Evolutionary conservation across 2,113 vertebrate genomes (phyloP), one percentile per base, ranked within the genome.

Genomic region (Sturnus vulgaris): DNA sequence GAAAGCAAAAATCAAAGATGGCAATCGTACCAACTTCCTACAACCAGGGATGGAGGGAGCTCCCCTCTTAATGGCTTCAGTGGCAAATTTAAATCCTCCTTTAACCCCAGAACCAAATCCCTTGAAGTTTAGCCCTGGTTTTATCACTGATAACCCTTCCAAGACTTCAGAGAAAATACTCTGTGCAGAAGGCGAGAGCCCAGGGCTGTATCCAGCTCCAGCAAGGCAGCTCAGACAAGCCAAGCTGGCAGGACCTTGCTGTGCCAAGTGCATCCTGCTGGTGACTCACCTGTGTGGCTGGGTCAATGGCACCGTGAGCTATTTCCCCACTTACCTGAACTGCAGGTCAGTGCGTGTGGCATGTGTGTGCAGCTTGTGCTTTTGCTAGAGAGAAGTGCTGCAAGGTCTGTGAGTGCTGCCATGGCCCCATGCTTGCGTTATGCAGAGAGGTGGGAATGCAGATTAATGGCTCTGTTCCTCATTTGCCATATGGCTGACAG

Each of bases 391-490:
- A 46, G 57, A 66, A 66, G 33, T 1, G 25, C 31, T 52, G 46
- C 46, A 31, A 52, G 56, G 52, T 4, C 31, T 65, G 1, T 0
- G 17, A 35, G 53, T 11, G 44, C 72, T 81, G 28, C 14, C 52
- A 5, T 2, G 44, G 72, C 46, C 64, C 47, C 47, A 5, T 0
- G 12, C 56, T 33, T 22, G 19, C 10, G 1, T 31, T 56, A 10
- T n/a, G 11, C 56, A 12, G 33, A 71, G 52, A 66, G 4, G 39
- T 39, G 79, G 75, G 35, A 55, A n/a, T 5, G n/a, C 61, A 70
- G 75, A 73, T 47, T 5, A n/a, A 47, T 52, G 72, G 64, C 14
- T 46, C 27, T 53, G 42, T 28, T 10, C 35, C 71, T 59, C 60
- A 4, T 46, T 50, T 66, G 56, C 82, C 95, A 33, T 42, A 18